Evolutionary conservation across 1,140 invertebrate species (phyloP), one percentile per base, ranked within the genome.

Genomic region (Hyles vespertilio): DNA sequence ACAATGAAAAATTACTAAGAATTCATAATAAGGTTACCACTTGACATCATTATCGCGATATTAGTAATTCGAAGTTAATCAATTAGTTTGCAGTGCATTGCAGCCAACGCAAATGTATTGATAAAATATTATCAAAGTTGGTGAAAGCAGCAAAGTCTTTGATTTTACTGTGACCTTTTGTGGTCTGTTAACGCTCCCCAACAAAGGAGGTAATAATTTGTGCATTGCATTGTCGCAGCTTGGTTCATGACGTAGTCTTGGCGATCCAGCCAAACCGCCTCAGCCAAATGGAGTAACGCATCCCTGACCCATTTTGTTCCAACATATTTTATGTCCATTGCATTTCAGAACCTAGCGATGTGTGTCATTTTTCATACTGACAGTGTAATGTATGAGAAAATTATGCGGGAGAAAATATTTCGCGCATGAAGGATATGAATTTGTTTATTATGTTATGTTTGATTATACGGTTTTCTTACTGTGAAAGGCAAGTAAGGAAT

Each of bases 271-370:
- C 67, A 70, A 72, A 63, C 70, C 54, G 48, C 53, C 60, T 47
- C 32, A 64, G 72, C 67, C 69, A 72, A 77, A 65, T 77, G 67
- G 61, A 61, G 66, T 67, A 59, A 67, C 53, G 66, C 65, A 68
- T 67, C 63, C 69, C 64, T 76, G 69, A 76, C 70, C 73, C 65
- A 61, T 53, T 62, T 67, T 51, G 9, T 54, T 56, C 55, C 60
- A 63, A 54, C 58, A 50, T 51, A 5, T 11, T 48, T 48, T 48
- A n/a, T 11, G n/a, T 48, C 46, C 10, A 11, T 11, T 22, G 12
- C 46, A 48, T n/a, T 8, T 40, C 1, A 5, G 36, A 5, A 5
- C 36, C 22, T 22, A 22, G 22, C 22, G 22, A 22, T 40, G 8
- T 40, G 36, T 40, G 8, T 40, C 36, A 40, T 40, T 40, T 8